A percentile compares a stretch with the other conserved stretches of the same genome.
Evolutionary conservation across 1,140 invertebrate species (phyloP).

Genomic region (Charaxes varanes): DNA sequence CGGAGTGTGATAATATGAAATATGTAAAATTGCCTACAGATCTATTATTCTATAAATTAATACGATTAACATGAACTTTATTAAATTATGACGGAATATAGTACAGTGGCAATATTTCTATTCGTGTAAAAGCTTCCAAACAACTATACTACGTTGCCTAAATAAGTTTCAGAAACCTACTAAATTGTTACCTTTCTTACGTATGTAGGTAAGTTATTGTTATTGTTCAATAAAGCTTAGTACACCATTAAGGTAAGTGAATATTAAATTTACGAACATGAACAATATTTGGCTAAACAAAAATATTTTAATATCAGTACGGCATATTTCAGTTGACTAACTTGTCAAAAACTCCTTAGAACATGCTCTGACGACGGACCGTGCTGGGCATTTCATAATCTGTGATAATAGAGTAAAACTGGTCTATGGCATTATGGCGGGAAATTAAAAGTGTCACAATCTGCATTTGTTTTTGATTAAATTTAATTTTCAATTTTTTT

Average conservation of each 20-base stretch:
- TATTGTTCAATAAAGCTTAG: conserved; percentile 63
- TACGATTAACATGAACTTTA: conserved; percentile 25
- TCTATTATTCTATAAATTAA: conserved; percentile 27
- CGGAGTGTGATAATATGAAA: conserved; percentile 19
- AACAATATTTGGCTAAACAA: conserved; percentile 2
- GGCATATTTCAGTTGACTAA: too few species aligned
- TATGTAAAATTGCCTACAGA: conserved; percentile 49
- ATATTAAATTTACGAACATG: conserved; percentile 9
- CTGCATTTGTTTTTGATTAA: too few species aligned
- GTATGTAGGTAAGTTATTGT: conserved; percentile 70
- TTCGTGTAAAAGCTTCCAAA: conserved; percentile 70
- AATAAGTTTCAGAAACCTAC: conserved; percentile 40
- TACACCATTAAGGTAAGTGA: conserved; percentile 24
- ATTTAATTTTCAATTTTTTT: too few species aligned
- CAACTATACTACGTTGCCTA: conserved; percentile 54
- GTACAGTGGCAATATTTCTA: conserved; percentile 60
- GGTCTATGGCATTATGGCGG: too few species aligned
- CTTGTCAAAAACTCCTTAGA: too few species aligned
- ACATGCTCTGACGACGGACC: too few species aligned
- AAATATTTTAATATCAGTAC: too few species aligned
- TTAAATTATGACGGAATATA: conserved; percentile 50
- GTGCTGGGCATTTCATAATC: too few species aligned
- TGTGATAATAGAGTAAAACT: too few species aligned
- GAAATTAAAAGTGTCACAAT: too few species aligned
- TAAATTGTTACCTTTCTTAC: conserved; percentile 46